These are phyloP conservation scores for Trialeurodes vaporariorum DNA, from an alignment of 1,140 invertebrate species.

Conservation along the genomic window DNA sequence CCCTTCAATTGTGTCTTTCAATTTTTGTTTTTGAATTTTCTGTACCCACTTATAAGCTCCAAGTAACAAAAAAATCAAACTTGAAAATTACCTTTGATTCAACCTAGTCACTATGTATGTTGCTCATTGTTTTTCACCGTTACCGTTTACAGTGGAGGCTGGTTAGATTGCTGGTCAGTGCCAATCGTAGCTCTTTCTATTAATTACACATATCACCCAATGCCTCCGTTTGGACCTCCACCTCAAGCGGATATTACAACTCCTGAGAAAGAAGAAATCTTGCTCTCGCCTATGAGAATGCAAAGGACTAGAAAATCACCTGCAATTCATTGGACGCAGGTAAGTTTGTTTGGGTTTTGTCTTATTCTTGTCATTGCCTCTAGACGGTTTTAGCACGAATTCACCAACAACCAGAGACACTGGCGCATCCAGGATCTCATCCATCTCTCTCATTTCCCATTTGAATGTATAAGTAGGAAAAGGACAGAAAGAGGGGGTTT, in stretches of 20 bases:
- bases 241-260: slow-evolving; percentile 85
- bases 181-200: slow-evolving; percentile 86
- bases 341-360: too few species aligned
- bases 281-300: slow-evolving; percentile 82
- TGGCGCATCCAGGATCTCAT: too few species aligned
- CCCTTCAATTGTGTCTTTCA: too few species aligned
- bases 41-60: too few species aligned
- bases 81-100: slow-evolving; percentile 8
- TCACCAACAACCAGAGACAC: too few species aligned
- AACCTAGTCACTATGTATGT: too few species aligned
- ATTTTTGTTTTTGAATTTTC: too few species aligned
- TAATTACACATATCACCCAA: slow-evolving; percentile 81
- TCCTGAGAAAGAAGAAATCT: slow-evolving; percentile 84
- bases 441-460: too few species aligned
- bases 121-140: background rate
- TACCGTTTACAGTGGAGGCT: slow-evolving; percentile 48
- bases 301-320: slow-evolving; percentile 60
- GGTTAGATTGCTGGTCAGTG: slow-evolving; percentile 93
- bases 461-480: too few species aligned
- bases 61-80: slow-evolving; percentile 1
- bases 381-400: too few species aligned
- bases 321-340: slow-evolving; percentile 49
- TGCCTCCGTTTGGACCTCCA: slow-evolving; percentile 68
- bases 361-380: too few species aligned
- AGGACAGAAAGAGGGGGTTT: too few species aligned